phyloP scores from a whole-genome alignment of 2,113 vertebrate genomes.

The Pseudois nayaur region DNA sequence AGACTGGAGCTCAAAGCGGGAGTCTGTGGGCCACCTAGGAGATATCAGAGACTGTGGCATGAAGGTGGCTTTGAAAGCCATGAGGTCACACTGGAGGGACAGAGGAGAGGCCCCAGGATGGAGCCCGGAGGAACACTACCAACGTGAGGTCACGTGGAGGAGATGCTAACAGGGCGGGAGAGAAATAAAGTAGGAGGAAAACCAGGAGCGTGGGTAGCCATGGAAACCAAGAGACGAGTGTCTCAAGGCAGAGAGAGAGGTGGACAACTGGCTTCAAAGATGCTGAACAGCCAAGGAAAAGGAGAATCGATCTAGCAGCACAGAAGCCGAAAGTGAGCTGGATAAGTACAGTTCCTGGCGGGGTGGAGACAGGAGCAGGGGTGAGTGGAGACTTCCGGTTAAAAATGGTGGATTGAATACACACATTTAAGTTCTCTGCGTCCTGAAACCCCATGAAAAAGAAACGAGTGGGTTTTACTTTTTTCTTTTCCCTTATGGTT shows the following conservation, averaged over 20 bases:
- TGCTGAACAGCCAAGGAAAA: background rate
- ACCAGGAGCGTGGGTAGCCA: too few relatives aligned
- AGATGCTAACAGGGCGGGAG: background rate
- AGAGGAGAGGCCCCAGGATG: background rate
- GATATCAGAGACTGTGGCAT: background rate
- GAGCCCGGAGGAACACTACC: background rate
- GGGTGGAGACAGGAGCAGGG: background rate
- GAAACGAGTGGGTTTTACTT: background rate
- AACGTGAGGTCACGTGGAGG: background rate
- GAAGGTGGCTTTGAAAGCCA: background rate
- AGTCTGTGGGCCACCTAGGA: background rate
- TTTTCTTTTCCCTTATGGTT: background rate
- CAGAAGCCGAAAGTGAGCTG: fast-evolving
- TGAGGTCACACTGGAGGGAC: background rate
- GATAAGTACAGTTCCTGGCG: background rate
- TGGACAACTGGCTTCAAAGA: background rate
- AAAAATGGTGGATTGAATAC: background rate
- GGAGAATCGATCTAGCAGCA: background rate
- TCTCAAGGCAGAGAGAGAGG: background rate
- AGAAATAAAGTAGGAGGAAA: background rate
- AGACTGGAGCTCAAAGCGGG: background rate
- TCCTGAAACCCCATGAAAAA: background rate
- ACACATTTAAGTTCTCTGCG: background rate
- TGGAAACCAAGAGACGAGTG: background rate
- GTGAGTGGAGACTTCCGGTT: background rate